Conservation (phyloP, 1,140 invertebrate genomes). For the Trypoxylus dichotomus region DNA sequence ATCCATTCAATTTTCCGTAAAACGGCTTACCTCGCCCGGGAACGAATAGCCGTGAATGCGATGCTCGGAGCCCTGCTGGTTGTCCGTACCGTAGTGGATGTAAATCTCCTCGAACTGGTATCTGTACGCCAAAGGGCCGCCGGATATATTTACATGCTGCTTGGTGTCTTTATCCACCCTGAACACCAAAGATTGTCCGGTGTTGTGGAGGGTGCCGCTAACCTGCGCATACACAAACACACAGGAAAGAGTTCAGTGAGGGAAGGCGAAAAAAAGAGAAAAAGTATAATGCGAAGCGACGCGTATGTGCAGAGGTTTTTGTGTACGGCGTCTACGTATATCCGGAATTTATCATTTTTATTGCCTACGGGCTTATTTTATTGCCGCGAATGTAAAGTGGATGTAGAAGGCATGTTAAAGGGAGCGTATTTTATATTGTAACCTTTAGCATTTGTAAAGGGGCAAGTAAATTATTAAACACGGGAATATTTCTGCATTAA, state of each 20-base stretch:
- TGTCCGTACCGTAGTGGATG: constrained; percentile 89
- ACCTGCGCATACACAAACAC: constrained; percentile 61
- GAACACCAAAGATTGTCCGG: constrained; percentile 89
- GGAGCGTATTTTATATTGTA: background rate
- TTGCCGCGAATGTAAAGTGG: background rate
- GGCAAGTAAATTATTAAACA: background rate
- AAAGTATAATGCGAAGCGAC: background rate
- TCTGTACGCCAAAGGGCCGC: constrained; percentile 90
- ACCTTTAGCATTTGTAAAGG: background rate
- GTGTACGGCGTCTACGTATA: background rate
- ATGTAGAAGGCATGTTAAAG: background rate
- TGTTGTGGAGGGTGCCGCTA: constrained; percentile 83
- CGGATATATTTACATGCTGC: constrained; percentile 88
- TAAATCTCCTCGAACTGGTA: constrained; percentile 95
- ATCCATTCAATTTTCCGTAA: constrained; percentile 15
- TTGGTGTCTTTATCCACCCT: constrained; percentile 83
- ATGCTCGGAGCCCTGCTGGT: constrained; percentile 90
- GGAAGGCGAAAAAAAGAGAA: background rate
- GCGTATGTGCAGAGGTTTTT: background rate
- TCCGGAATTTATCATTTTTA: background rate
- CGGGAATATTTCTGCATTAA: no score
- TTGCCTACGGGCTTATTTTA: background rate
- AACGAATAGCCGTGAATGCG: constrained; percentile 90
- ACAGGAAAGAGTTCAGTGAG: background rate
- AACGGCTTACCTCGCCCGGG: constrained; percentile 82